Conservation (phyloP, 2,888 invertebrate species). For the Phalangium opilio region DNA sequence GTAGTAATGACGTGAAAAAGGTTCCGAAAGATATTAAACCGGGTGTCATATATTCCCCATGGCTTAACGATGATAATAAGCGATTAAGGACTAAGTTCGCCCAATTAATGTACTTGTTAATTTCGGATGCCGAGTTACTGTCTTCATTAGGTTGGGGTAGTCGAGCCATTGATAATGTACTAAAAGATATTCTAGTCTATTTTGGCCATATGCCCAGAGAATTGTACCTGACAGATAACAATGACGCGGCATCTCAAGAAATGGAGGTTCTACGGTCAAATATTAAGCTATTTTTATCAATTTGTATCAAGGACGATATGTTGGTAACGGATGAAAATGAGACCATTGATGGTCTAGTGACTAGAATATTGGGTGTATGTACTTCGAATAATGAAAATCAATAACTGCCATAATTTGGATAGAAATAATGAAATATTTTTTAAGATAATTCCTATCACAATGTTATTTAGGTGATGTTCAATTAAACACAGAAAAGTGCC, state of each 20-base stretch:
- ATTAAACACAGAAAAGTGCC: too few relatives aligned
- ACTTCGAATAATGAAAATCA: neutral
- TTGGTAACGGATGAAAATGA: neutral
- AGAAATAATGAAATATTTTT: too few relatives aligned
- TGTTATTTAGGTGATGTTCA: too few relatives aligned
- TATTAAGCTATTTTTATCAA: neutral
- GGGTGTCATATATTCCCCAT: too few relatives aligned
- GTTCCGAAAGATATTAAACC: too few relatives aligned
- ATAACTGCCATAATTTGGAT: too few relatives aligned
- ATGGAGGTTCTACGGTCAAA: neutral
- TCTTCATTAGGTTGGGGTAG: neutral
- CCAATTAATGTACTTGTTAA: neutral
- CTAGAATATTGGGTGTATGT: neutral
- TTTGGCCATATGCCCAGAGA: neutral
- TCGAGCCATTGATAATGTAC: neutral
- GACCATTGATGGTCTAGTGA: neutral
- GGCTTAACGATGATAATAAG: too few relatives aligned
- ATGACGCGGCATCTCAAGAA: neutral
- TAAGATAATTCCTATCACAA: too few relatives aligned
- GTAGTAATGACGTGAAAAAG: neutral
- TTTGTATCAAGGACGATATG: neutral
- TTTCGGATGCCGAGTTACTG: neutral
- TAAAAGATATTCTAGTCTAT: neutral
- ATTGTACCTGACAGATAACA: neutral
- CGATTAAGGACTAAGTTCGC: neutral